Evolutionary conservation across 2,888 invertebrate species (phyloP).

Genomic region (Luperina testacea): DNA sequence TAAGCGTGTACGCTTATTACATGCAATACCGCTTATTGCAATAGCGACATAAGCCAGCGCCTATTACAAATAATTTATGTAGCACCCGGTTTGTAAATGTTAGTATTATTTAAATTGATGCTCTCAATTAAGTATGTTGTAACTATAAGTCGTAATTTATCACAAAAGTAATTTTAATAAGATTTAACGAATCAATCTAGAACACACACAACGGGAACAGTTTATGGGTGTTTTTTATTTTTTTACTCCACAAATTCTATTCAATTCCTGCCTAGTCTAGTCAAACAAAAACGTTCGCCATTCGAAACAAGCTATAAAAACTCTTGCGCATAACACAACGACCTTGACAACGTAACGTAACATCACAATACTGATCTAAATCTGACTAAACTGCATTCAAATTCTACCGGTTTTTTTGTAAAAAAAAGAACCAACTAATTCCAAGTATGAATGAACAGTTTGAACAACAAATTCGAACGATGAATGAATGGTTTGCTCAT

Average conservation of each 20-base stretch:
- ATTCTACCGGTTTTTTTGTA: not conserved
- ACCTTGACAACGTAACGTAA: constrained; percentile 43
- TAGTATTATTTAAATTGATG: not conserved
- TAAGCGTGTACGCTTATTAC: not conserved
- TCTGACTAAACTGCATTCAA: constrained; percentile 10
- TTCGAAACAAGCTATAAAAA: not conserved
- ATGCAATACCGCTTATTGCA: not conserved
- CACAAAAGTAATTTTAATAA: not conserved
- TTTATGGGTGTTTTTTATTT: not conserved
- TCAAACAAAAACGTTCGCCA: not conserved
- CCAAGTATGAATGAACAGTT: constrained; percentile 37
- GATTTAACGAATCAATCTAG: too few relatives aligned
- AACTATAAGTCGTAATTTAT: not conserved
- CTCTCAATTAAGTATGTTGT: not conserved
- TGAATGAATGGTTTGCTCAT: constrained; percentile 39
- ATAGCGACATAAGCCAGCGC: not conserved
- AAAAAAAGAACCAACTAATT: constrained; percentile 1
- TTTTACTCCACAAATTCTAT: not conserved
- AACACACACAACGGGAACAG: too few relatives aligned
- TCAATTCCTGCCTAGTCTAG: not conserved
- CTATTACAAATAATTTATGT: not conserved
- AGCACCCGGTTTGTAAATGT: not conserved
- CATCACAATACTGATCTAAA: constrained; percentile 5
- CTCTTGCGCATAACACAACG: not conserved
- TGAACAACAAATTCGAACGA: constrained; percentile 5